These are phyloP conservation scores for Drosophila antonietae DNA, from an alignment of 2,888 invertebrate species.

Conservation along the genomic window DNA sequence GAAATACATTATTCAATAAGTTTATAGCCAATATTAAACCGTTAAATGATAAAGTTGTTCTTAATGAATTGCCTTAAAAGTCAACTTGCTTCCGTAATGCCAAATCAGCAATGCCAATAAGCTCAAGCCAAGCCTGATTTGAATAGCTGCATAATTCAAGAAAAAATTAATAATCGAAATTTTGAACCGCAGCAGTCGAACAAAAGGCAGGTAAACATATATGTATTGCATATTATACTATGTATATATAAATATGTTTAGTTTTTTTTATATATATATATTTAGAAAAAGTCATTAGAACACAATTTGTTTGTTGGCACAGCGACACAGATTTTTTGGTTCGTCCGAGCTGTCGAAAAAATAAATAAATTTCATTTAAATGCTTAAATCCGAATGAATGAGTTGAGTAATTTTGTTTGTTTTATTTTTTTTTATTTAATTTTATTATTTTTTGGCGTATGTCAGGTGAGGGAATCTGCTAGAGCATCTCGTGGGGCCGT, in stretches of 20 bases:
- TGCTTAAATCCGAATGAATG: slow-evolving; percentile 46
- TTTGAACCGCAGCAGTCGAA: slow-evolving; percentile 25
- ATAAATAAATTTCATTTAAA: slow-evolving; percentile 67
- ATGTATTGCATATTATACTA: neutral
- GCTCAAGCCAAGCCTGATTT: slow-evolving; percentile 48
- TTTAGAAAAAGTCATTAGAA: slow-evolving; percentile 69
- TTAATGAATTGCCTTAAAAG: slow-evolving; percentile 61
- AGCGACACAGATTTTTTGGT: slow-evolving; percentile 56
- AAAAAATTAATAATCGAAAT: slow-evolving; percentile 39
- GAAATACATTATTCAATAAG: slow-evolving; percentile 9
- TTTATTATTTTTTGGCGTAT: slow-evolving; percentile 4
- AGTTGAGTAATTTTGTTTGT: slow-evolving; percentile 21
- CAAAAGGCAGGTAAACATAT: slow-evolving; percentile 13
- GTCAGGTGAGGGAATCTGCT: slow-evolving; percentile 44
- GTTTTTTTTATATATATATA: neutral
- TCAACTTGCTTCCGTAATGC: slow-evolving; percentile 70
- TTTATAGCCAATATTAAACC: slow-evolving; percentile 24
- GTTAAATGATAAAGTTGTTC: slow-evolving; percentile 28
- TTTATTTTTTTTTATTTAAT: neutral
- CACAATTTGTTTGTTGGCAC: slow-evolving; percentile 66
- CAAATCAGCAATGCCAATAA: slow-evolving; percentile 42
- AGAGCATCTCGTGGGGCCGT: slow-evolving; percentile 19
- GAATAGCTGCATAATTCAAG: slow-evolving; percentile 70
- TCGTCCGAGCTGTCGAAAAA: slow-evolving; percentile 36
- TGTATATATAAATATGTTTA: slow-evolving; percentile 1